A percentile compares a stretch with the other conserved stretches of the same genome.
These are phyloP conservation scores for Hirtodrosophila alboralis DNA, from an alignment of 2,888 invertebrate species.

Conservation along the genomic window DNA sequence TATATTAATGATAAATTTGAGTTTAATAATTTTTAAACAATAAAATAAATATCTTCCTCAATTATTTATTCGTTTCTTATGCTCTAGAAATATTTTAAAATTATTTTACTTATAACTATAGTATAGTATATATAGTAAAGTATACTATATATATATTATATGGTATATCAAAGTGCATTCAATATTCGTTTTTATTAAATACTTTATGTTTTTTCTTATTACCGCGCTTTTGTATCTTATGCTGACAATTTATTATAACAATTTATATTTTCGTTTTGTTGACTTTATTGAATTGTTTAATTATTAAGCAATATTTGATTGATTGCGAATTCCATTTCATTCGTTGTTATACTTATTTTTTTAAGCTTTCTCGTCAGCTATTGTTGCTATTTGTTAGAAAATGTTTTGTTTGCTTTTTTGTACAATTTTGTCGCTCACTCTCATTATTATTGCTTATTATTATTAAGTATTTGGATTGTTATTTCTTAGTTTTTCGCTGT, in stretches of 20 bases:
- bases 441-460: slow-evolving; percentile 68
- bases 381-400: slow-evolving; percentile 48
- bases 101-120: too few relatives aligned
- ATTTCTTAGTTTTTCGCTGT: slow-evolving; percentile 45
- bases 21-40: too few relatives aligned
- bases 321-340: slow-evolving; percentile 74
- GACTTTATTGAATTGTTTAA: slow-evolving; percentile 77
- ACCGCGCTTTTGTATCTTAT: slow-evolving; percentile 36
- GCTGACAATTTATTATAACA: slow-evolving; percentile 68
- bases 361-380: slow-evolving; percentile 59
- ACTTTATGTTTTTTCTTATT: slow-evolving; percentile 12
- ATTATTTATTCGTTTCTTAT: too few relatives aligned
- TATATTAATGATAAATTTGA: too few relatives aligned
- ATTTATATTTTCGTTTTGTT: slow-evolving; percentile 62
- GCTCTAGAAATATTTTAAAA: too few relatives aligned
- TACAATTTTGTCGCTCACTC: slow-evolving; percentile 64
- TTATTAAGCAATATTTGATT: slow-evolving; percentile 77
- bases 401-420: slow-evolving; percentile 37
- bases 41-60: too few relatives aligned
- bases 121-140: too few relatives aligned
- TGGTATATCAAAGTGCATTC: slow-evolving; percentile 21
- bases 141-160: too few relatives aligned
- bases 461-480: slow-evolving; percentile 63
- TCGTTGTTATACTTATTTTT: slow-evolving; percentile 64
- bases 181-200: slow-evolving; percentile 2